phyloP scores from a whole-genome alignment of 2,113 vertebrate genomes.

The Planiliza haematocheilus region DNA sequence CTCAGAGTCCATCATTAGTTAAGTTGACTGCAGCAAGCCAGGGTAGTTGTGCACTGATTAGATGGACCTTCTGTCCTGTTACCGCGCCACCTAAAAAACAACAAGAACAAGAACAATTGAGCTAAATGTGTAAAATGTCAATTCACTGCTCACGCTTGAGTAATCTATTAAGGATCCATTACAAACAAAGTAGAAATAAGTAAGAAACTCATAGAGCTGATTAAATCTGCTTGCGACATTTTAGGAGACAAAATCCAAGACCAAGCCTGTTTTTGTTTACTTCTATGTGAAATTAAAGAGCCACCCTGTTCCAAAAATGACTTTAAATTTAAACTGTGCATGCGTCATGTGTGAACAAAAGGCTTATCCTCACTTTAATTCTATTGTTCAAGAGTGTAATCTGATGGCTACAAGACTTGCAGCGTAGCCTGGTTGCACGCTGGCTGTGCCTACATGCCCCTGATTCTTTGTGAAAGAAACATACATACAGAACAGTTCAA shows the following conservation, averaged over 20 bases:
- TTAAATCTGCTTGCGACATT: conserved; percentile 17
- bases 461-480: conserved; percentile 40
- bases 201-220: neutral
- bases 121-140: neutral
- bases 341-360: neutral
- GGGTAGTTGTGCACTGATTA: conserved; percentile 17
- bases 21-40: conserved; percentile 41
- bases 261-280: neutral
- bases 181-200: neutral
- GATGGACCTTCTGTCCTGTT: conserved; percentile 34
- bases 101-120: neutral
- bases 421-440: conserved; percentile 8
- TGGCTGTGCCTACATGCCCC: conserved; percentile 24
- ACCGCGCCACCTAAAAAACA: conserved; percentile 75
- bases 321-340: neutral
- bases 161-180: conserved; percentile 17
- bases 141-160: conserved; percentile 3
- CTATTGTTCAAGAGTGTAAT: conserved; percentile 29
- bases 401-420: conserved; percentile 25
- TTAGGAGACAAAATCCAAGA: too few species aligned
- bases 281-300: neutral
- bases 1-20: conserved; percentile 45
- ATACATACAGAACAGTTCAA: conserved; percentile 23
- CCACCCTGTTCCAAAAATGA: neutral
- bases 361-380: conserved; percentile 13